phyloP scores from a whole-genome alignment of 1,140 invertebrate species.

The Diabrotica undecimpunctata region DNA sequence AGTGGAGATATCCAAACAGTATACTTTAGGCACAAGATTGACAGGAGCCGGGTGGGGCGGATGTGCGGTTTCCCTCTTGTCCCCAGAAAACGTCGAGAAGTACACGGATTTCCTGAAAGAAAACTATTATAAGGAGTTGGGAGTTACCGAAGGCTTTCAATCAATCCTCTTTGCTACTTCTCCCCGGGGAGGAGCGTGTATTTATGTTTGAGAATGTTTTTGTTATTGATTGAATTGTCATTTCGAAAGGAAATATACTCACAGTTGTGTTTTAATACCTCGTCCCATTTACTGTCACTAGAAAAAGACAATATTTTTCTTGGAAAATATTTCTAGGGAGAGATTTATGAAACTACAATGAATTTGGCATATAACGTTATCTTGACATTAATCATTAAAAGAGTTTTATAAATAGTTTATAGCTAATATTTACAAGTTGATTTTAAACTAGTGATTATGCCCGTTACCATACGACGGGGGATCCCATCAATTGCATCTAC shows the following conservation, averaged over 20 bases:
- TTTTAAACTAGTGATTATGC: too few species aligned
- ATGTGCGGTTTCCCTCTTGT: constrained; percentile 82
- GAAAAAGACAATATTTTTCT: too few species aligned
- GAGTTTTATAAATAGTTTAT: too few species aligned
- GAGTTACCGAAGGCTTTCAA: constrained; percentile 47
- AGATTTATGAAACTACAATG: too few species aligned
- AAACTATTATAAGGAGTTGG: constrained; percentile 62
- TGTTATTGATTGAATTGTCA: constrained; percentile 15
- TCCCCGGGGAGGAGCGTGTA: constrained; percentile 54
- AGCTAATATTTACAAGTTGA: too few species aligned
- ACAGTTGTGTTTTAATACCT: neutral
- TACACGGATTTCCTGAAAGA: constrained; percentile 71
- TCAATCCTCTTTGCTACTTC: constrained; percentile 56
- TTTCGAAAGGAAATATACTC: constrained; percentile 15
- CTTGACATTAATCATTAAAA: too few species aligned
- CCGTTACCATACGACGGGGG: too few species aligned
- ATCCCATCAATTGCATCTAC: too few species aligned
- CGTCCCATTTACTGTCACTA: too few species aligned
- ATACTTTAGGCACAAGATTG: constrained; percentile 78
- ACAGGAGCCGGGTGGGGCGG: constrained; percentile 98
- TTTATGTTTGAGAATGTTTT: constrained; percentile 21
- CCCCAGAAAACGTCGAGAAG: constrained; percentile 59
- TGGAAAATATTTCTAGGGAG: too few species aligned
- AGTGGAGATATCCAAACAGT: constrained; percentile 69
- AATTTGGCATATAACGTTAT: too few species aligned